Evolutionary conservation across 2,797 vertebrate genomes (phyloP).

Genomic region (Clarias platycephalus): DNA sequence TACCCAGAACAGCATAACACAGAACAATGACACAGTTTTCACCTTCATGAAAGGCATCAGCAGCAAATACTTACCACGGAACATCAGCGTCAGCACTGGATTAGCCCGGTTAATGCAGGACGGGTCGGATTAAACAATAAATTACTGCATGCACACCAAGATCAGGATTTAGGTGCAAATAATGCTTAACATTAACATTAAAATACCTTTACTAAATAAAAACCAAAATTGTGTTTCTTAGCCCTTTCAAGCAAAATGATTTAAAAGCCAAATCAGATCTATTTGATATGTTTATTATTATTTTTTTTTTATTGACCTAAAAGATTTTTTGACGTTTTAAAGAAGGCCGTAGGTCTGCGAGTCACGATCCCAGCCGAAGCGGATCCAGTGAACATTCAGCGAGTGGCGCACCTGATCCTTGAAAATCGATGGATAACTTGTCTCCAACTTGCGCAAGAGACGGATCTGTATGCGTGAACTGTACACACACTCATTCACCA

Average conservation of each 20-base stretch:
- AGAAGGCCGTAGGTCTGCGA: too few species aligned
- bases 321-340: too few species aligned
- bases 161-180: neutral
- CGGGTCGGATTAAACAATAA: constrained; percentile 5
- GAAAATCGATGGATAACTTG: too few species aligned
- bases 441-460: too few species aligned
- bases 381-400: too few species aligned
- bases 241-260: neutral
- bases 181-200: neutral
- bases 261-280: neutral
- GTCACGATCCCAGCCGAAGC: too few species aligned
- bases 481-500: too few species aligned
- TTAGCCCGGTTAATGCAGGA: constrained; percentile 40
- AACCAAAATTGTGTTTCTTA: neutral
- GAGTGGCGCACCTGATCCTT: too few species aligned
- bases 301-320: too few species aligned
- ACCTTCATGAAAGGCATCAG: constrained; percentile 45
- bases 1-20: too few species aligned
- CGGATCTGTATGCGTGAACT: too few species aligned
- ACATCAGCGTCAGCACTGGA: constrained; percentile 45
- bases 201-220: neutral
- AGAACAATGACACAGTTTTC: constrained; percentile 35
- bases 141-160: constrained; percentile 3
- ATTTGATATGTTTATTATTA: neutral
- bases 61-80: constrained; percentile 28